Conservation (phyloP, 2,113 vertebrate species). For the Chionodraco myersi region DNA sequence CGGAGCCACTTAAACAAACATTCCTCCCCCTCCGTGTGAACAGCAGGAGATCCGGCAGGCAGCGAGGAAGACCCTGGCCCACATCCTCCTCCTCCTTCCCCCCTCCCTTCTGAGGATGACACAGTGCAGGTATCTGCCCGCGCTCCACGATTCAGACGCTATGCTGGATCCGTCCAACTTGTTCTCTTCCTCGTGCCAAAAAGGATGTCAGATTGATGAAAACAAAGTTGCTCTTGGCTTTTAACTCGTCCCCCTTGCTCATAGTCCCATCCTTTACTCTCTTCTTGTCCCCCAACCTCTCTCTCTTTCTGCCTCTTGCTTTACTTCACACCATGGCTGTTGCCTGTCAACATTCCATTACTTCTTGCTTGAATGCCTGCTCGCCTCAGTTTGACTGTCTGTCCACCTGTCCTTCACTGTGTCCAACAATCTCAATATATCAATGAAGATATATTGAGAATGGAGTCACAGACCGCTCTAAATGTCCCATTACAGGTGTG, state of each 20-base stretch:
- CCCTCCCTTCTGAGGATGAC: constrained; percentile 4
- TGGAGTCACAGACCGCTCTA: background rate
- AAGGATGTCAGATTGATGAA: background rate
- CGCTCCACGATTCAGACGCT: background rate
- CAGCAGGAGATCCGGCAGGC: constrained; percentile 41
- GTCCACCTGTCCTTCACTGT: background rate
- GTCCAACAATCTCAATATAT: background rate
- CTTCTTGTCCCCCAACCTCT: background rate
- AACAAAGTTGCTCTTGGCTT: background rate
- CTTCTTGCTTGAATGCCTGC: too few relatives aligned
- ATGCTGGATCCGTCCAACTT: background rate
- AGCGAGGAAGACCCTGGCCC: constrained; percentile 21
- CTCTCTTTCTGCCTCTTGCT: background rate
- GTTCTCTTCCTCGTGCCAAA: background rate
- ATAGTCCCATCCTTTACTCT: background rate
- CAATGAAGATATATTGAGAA: background rate
- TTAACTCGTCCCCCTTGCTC: constrained; percentile 13
- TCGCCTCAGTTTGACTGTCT: background rate
- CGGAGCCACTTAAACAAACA: constrained; percentile 72
- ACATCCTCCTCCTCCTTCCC: constrained; percentile 4
- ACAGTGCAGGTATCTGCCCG: constrained; percentile 30
- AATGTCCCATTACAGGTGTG: background rate
- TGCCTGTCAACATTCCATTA: background rate
- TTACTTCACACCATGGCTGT: background rate
- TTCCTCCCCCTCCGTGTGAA: constrained; percentile 62